Evolutionary conservation across 2,888 invertebrate species (phyloP).

Genomic region (Orthonychiurus folsomi): DNA sequence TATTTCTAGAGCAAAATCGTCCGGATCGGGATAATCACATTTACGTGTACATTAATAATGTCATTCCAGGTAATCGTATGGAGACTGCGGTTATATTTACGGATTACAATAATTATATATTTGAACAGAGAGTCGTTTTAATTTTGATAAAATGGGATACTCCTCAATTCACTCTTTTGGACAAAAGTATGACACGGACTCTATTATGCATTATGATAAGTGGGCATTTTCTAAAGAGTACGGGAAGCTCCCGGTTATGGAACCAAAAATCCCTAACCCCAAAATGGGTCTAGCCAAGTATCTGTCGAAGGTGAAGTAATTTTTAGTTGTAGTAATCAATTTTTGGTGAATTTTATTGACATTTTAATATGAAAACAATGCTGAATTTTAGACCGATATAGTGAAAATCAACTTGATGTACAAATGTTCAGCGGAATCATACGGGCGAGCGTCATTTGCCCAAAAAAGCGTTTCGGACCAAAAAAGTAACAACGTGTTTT

Average conservation of each 20-base stretch:
- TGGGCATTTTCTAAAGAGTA: slow-evolving; percentile 46
- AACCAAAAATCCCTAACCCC: slow-evolving; percentile 8
- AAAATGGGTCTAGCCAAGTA: slow-evolving; percentile 16
- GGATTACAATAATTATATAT: neutral
- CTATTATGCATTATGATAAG: slow-evolving; percentile 47
- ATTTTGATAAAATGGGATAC: slow-evolving; percentile 15
- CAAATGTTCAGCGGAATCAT: neutral
- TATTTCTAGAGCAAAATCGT: slow-evolving; percentile 45
- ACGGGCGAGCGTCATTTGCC: too few species aligned
- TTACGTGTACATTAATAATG: slow-evolving; percentile 44
- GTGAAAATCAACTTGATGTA: slow-evolving; percentile 13
- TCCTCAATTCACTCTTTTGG: slow-evolving; percentile 37
- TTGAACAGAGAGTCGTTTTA: slow-evolving; percentile 11
- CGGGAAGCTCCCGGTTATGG: slow-evolving; percentile 8
- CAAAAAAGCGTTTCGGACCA: neutral
- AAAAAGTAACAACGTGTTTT: neutral
- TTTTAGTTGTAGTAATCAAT: neutral
- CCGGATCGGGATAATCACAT: slow-evolving; percentile 47
- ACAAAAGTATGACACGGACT: slow-evolving; percentile 36
- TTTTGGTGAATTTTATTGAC: too few species aligned
- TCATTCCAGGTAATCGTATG: slow-evolving; percentile 44
- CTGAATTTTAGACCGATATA: slow-evolving; percentile 7
- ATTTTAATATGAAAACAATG: neutral
- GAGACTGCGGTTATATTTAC: too few species aligned
- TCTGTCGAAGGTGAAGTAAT: slow-evolving; percentile 12